These are phyloP conservation scores for Melanogrammus aeglefinus DNA, from an alignment of 2,797 vertebrate species.

Conservation along the genomic window DNA sequence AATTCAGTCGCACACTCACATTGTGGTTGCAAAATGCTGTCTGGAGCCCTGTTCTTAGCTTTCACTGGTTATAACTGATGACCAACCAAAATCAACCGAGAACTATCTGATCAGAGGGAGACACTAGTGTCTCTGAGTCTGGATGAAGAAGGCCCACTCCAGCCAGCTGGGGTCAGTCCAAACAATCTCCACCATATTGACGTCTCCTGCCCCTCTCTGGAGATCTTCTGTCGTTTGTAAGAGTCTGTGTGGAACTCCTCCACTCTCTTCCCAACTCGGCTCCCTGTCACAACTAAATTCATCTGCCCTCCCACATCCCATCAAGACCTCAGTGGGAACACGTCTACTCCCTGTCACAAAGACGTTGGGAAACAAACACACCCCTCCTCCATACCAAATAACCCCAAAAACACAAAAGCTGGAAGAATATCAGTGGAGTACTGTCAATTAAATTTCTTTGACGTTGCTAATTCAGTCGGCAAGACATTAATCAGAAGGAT, in stretches of 20 bases:
- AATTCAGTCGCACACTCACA: no score
- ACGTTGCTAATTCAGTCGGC: background rate
- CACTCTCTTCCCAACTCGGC: slow-evolving; percentile 21
- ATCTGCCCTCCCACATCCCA: slow-evolving; percentile 28
- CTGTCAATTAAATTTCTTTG: background rate
- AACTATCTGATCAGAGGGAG: background rate
- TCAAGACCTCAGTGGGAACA: slow-evolving; percentile 38
- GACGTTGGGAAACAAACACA: slow-evolving; percentile 40
- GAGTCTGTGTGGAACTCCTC: background rate
- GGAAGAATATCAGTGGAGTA: background rate
- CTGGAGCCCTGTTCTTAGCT: no score
- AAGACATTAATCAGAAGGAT: background rate
- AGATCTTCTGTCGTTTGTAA: background rate
- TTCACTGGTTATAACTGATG: background rate
- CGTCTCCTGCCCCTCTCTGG: background rate
- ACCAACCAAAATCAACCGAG: background rate
- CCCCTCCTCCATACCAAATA: background rate
- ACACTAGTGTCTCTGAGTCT: slow-evolving; percentile 1
- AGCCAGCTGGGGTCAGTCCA: slow-evolving; percentile 44
- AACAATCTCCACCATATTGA: background rate
- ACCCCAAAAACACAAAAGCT: background rate
- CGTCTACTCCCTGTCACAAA: slow-evolving; percentile 43
- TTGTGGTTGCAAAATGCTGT: no score
- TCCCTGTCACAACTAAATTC: slow-evolving; percentile 23
- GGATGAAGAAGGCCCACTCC: slow-evolving; percentile 65